Evolutionary conservation across 2,888 invertebrate genomes (phyloP).

Genomic region (Tubulanus polymorphus): DNA sequence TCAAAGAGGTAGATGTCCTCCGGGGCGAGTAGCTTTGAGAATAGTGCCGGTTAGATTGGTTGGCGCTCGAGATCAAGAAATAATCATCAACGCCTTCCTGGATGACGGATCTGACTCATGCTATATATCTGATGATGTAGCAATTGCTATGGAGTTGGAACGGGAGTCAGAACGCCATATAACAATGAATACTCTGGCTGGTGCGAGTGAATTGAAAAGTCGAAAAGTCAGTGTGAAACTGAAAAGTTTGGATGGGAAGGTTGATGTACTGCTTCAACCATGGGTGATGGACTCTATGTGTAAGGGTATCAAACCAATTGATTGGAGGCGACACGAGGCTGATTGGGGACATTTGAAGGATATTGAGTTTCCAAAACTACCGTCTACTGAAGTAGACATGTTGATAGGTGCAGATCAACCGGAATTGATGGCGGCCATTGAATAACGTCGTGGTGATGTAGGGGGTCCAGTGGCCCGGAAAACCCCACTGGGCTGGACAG

Average conservation of each 20-base stretch:
- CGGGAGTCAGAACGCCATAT: neutral
- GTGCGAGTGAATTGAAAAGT: neutral
- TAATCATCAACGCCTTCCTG: neutral
- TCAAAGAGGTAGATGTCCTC: too few relatives aligned
- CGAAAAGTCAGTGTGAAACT: neutral
- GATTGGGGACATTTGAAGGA: constrained; percentile 9
- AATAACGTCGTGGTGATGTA: constrained; percentile 8
- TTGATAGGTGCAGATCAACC: constrained; percentile 12
- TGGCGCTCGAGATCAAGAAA: neutral
- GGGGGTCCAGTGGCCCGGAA: constrained; percentile 1
- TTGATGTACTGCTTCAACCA: neutral
- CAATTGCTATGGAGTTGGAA: constrained; percentile 1
- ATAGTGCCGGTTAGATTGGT: neutral
- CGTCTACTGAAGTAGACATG: neutral
- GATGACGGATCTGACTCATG: constrained; percentile 2
- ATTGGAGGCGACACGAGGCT: constrained; percentile 1
- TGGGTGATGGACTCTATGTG: constrained; percentile 1
- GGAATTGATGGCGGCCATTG: constrained; percentile 8
- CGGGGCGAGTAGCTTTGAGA: neutral
- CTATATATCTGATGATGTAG: neutral
- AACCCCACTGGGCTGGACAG: constrained; percentile 10
- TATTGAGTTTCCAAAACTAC: constrained; percentile 6
- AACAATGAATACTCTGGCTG: neutral
- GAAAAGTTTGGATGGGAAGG: constrained; percentile 3
- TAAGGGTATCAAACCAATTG: neutral